phyloP scores from a whole-genome alignment of 2,797 vertebrate genomes.

The Enteromius anoplus region DNA sequence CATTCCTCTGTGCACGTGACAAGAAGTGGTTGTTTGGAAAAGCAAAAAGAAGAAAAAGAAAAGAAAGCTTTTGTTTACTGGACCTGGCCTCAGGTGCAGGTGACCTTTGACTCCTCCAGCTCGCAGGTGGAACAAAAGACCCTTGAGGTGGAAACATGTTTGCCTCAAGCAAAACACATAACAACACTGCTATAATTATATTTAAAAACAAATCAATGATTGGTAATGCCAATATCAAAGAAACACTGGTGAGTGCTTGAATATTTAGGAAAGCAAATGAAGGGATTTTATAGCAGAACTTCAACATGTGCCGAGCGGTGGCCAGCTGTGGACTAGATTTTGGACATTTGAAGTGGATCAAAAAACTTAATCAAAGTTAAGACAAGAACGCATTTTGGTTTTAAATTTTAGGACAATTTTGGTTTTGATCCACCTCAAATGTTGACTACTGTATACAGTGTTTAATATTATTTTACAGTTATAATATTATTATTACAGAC shows the following conservation, averaged over 20 bases:
- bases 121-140: constrained; percentile 82
- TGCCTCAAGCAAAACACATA: constrained; percentile 67
- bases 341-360: neutral
- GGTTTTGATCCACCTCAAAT: no score
- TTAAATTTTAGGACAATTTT: no score
- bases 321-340: neutral
- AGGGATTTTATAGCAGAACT: neutral
- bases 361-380: no score
- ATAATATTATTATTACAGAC: neutral
- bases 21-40: constrained; percentile 48
- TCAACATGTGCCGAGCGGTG: neutral
- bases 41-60: constrained; percentile 36
- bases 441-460: neutral
- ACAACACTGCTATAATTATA: neutral
- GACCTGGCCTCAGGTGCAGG: constrained; percentile 82
- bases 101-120: constrained; percentile 77
- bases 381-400: no score
- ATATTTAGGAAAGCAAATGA: neutral
- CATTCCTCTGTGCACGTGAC: constrained; percentile 41
- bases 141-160: constrained; percentile 72
- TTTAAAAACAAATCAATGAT: neutral
- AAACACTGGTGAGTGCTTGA: neutral
- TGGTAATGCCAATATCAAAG: neutral
- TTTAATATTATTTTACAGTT: neutral
- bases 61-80: constrained; percentile 56